Evolutionary conservation across 2,113 vertebrate genomes (phyloP).

Genomic region (mouse (Mus musculus)): DNA sequence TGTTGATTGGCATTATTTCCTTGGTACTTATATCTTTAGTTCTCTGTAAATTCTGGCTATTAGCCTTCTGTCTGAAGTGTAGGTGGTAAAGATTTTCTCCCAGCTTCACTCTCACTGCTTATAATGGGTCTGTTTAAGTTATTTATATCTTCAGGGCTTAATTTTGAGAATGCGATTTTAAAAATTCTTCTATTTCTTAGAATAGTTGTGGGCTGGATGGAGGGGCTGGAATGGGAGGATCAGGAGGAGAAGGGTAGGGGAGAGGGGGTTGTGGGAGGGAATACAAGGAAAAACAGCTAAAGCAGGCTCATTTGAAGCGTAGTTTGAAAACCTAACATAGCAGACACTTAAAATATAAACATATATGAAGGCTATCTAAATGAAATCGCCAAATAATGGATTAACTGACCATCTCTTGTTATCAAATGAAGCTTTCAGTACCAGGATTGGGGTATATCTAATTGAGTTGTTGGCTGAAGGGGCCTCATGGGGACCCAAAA

Average conservation of each 20-base stretch:
- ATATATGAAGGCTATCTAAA: neutral
- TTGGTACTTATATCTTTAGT: neutral
- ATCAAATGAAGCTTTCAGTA: neutral
- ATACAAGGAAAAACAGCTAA: neutral
- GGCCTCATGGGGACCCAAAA: neutral
- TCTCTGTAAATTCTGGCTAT: neutral
- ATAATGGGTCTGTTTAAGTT: neutral
- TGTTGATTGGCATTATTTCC: neutral
- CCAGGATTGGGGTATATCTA: neutral
- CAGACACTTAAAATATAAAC: neutral
- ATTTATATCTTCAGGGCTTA: neutral
- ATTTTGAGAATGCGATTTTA: neutral
- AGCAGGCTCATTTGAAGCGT: neutral
- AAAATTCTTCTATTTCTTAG: neutral
- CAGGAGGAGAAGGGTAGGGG: neutral
- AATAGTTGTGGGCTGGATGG: neutral
- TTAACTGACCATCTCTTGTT: neutral
- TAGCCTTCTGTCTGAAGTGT: neutral
- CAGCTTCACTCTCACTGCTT: neutral
- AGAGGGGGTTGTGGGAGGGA: neutral
- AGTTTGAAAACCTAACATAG: neutral
- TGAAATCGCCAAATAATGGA: neutral
- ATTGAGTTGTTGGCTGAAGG: neutral
- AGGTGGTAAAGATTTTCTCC: neutral
- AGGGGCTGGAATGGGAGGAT: neutral